phyloP scores from a whole-genome alignment of 2,888 invertebrate genomes.

The Dicycla oo region DNA sequence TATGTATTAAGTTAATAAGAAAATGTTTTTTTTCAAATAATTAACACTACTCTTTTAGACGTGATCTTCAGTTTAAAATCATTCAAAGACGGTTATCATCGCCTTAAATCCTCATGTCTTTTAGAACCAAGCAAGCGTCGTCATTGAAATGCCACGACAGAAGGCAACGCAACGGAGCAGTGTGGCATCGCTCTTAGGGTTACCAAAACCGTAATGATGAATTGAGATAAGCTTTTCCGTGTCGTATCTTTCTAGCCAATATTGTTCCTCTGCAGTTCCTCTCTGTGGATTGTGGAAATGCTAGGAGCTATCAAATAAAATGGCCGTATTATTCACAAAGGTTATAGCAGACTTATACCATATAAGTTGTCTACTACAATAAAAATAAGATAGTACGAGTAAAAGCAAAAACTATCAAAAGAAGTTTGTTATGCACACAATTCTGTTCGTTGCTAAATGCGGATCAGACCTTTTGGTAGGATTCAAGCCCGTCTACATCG shows the following conservation, averaged over 20 bases:
- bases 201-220: constrained; percentile 8
- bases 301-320: too few relatives aligned
- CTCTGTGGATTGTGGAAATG: neutral
- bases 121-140: too few relatives aligned
- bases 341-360: neutral
- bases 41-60: too few relatives aligned
- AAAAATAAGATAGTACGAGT: neutral
- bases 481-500: neutral
- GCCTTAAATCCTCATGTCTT: too few relatives aligned
- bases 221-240: neutral
- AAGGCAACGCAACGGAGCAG: too few relatives aligned
- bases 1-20: too few relatives aligned
- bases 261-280: neutral
- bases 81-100: too few relatives aligned
- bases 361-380: neutral
- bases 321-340: neutral
- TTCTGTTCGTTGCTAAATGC: neutral
- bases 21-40: too few relatives aligned
- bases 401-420: neutral
- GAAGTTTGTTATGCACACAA: neutral
- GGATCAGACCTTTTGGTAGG: neutral
- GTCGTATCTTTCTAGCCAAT: neutral
- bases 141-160: too few relatives aligned
- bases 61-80: too few relatives aligned
- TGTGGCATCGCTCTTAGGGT: too few relatives aligned